Conservation (phyloP, 2,113 vertebrate species). For the Pseudolaguvia tuberculata region DNA sequence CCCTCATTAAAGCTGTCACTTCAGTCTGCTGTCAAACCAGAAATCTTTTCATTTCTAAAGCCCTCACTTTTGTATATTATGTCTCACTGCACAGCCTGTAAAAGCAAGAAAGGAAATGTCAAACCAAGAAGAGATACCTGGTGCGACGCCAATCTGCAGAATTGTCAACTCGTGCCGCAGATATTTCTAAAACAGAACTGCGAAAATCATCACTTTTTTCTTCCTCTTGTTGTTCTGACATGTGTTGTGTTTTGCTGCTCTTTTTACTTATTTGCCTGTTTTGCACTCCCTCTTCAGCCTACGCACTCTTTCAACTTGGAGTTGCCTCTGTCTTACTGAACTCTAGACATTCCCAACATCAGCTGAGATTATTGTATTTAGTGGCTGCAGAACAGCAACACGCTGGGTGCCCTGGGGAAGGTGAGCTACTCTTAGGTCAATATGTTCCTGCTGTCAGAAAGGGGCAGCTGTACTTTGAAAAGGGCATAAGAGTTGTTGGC, state of each 20-base stretch:
- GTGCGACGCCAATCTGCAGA: conserved; percentile 40
- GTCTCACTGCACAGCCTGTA: conserved; percentile 16
- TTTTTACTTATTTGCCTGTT: conserved; percentile 14
- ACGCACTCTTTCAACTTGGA: background rate
- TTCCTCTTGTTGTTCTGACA: conserved; percentile 3
- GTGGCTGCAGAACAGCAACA: conserved; percentile 27
- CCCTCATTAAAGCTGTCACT: background rate
- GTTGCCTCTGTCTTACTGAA: background rate
- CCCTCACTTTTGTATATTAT: background rate
- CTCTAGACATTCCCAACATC: conserved; percentile 17
- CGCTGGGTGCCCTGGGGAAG: conserved; percentile 32
- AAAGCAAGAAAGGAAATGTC: conserved; percentile 25
- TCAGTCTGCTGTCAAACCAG: background rate
- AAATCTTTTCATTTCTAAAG: background rate
- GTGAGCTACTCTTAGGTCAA: conserved; percentile 39
- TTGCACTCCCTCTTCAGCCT: conserved; percentile 6
- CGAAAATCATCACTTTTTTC: conserved; percentile 36
- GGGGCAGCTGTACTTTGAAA: conserved; percentile 32
- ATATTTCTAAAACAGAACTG: conserved; percentile 43
- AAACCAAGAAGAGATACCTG: conserved; percentile 10
- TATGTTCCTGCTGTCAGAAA: conserved; percentile 30
- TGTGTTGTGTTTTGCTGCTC: conserved; percentile 1
- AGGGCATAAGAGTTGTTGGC: conserved; percentile 37
- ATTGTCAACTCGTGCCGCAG: conserved; percentile 43
- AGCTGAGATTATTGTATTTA: conserved; percentile 35